Evolutionary conservation across 2,888 invertebrate genomes (phyloP).

Genomic region (Pollenia labialis): DNA sequence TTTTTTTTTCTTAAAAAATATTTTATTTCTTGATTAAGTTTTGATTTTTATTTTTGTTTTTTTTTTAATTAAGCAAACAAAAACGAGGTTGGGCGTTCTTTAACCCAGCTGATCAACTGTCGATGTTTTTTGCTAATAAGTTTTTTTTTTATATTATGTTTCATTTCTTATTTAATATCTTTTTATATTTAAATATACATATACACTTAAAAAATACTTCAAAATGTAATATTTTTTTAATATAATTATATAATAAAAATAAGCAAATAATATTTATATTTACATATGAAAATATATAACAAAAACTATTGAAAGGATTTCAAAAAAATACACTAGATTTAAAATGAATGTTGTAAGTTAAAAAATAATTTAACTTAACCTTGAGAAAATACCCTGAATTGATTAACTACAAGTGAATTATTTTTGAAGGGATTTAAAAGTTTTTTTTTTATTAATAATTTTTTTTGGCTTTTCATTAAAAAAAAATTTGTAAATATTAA

Average conservation of each 20-base stretch:
- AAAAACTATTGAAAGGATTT: conserved; percentile 71
- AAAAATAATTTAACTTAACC: conserved; percentile 8
- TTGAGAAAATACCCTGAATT: not conserved
- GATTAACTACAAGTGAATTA: conserved; percentile 45
- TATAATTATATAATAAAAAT: conserved; percentile 22
- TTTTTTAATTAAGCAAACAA: conserved; percentile 69
- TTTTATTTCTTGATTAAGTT: not conserved
- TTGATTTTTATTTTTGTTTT: conserved; percentile 49
- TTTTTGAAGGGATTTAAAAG: not conserved
- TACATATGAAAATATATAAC: conserved; percentile 34
- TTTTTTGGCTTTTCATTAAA: conserved; percentile 42
- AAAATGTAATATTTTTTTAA: conserved; percentile 40
- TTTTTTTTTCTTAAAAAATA: not conserved
- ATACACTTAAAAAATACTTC: conserved; percentile 25
- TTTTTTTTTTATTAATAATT: not conserved
- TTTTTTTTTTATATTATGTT: conserved; percentile 57
- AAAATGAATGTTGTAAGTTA: conserved; percentile 14
- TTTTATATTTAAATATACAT: not conserved
- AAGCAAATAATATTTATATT: conserved; percentile 57
- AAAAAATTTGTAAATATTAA: conserved; percentile 57
- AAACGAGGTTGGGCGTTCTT: conserved; percentile 68
- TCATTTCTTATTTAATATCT: conserved; percentile 52
- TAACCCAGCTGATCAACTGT: conserved; percentile 81
- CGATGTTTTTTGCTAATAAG: conserved; percentile 82
- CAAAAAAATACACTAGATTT: conserved; percentile 72